phyloP scores from a whole-genome alignment of 2,888 invertebrate genomes.

The Tuta absoluta region DNA sequence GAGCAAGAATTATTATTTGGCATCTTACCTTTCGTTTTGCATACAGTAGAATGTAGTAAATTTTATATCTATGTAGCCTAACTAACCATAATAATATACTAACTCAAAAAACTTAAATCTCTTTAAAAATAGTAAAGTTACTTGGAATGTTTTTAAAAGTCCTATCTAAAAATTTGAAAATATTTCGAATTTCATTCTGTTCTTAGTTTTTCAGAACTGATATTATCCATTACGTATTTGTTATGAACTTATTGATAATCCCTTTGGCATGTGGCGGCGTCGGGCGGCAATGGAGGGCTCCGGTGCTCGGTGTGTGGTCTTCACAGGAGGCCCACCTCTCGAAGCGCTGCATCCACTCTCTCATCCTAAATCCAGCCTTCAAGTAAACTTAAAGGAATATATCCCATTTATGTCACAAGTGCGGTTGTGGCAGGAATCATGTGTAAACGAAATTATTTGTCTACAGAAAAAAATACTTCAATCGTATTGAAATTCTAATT shows the following conservation, averaged over 20 bases:
- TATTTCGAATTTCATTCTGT: not conserved
- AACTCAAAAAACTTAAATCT: too few species aligned
- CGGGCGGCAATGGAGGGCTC: not conserved
- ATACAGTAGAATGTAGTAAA: too few species aligned
- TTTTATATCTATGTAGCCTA: too few species aligned
- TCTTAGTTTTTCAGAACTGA: not conserved
- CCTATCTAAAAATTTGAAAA: not conserved
- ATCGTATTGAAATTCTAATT: too few species aligned
- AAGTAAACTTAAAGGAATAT: constrained; percentile 26
- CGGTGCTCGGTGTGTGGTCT: not conserved
- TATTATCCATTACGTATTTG: not conserved
- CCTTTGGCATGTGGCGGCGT: constrained; percentile 6
- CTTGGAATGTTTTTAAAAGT: not conserved
- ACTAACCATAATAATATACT: too few species aligned
- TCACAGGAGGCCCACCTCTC: constrained; percentile 96
- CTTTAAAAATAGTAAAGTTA: not conserved
- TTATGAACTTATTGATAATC: not conserved
- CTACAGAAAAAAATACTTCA: too few species aligned
- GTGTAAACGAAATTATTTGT: too few species aligned
- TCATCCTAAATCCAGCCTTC: constrained; percentile 85
- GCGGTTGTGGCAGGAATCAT: not conserved
- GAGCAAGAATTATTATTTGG: too few species aligned
- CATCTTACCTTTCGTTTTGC: too few species aligned
- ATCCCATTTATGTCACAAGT: not conserved
- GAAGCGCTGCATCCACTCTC: constrained; percentile 95